Conservation (phyloP, 2,113 vertebrate genomes). For the Saguinus imperator region DNA sequence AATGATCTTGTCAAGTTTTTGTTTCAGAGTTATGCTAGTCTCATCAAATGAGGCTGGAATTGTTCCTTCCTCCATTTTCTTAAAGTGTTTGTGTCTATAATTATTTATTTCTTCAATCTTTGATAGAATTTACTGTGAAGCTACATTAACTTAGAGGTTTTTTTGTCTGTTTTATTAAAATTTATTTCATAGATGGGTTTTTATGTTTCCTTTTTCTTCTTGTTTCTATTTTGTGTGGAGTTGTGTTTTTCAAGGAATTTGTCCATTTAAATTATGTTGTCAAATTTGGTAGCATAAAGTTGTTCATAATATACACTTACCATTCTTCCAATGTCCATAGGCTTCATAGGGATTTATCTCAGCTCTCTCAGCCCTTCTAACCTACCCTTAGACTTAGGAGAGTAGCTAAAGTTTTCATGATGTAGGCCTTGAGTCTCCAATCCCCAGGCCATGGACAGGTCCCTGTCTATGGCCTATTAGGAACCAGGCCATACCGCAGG, state of each 20-base stretch:
- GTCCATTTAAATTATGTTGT: background rate
- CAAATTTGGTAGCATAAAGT: background rate
- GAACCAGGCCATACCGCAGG: too few species aligned
- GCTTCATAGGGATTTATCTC: background rate
- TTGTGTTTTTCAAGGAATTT: conserved; percentile 22
- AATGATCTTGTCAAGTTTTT: background rate
- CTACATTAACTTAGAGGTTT: background rate
- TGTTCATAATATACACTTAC: background rate
- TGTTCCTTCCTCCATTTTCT: background rate
- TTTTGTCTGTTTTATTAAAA: background rate
- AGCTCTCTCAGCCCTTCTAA: background rate
- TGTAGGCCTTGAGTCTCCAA: background rate
- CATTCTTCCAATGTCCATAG: background rate
- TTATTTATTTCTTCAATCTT: background rate
- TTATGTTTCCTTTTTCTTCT: background rate
- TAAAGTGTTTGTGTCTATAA: background rate
- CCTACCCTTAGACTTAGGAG: background rate
- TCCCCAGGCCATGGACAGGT: too few species aligned
- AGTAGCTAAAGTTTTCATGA: background rate
- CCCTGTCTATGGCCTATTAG: too few species aligned
- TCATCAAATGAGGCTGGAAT: background rate
- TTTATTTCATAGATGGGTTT: background rate
- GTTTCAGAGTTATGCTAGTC: background rate
- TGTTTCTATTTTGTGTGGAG: background rate
- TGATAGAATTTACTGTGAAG: background rate